Conservation (phyloP, 1,140 invertebrate species). For the Bombus huntii region DNA sequence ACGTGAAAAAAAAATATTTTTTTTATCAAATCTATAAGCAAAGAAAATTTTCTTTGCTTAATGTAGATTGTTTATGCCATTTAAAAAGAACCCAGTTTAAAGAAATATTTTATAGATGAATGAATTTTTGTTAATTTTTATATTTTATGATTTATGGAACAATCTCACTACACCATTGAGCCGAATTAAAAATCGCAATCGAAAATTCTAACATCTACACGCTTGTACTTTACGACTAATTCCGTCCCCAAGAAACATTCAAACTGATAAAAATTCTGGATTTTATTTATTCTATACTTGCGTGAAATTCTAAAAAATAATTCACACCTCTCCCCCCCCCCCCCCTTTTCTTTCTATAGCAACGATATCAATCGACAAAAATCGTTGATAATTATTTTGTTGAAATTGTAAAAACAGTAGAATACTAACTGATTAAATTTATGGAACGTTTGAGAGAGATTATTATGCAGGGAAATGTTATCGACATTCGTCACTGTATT, state of each 20-base stretch:
- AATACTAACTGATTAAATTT: neutral
- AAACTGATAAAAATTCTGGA: neutral
- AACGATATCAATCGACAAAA: neutral
- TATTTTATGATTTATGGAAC: no score
- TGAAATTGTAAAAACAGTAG: neutral
- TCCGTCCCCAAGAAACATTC: slow-evolving; percentile 43
- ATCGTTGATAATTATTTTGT: neutral
- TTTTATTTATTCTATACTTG: slow-evolving; percentile 18
- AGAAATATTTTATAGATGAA: no score
- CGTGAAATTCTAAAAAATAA: neutral
- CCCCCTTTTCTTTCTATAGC: neutral
- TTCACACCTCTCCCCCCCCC: neutral
- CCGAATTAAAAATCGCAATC: slow-evolving; percentile 24
- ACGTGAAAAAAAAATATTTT: no score
- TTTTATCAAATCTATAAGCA: neutral
- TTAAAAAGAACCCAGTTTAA: no score
- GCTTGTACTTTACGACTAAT: slow-evolving; percentile 44
- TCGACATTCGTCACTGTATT: slow-evolving; percentile 5
- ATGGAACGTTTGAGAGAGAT: slow-evolving; percentile 7
- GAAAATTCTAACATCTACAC: slow-evolving; percentile 31
- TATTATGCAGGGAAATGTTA: slow-evolving; percentile 16
- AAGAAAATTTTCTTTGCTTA: no score
- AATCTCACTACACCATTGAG: neutral
- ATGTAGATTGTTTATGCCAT: no score
- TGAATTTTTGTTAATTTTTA: no score